phyloP scores from a whole-genome alignment of 2,113 vertebrate genomes.

The Procapra przewalskii region DNA sequence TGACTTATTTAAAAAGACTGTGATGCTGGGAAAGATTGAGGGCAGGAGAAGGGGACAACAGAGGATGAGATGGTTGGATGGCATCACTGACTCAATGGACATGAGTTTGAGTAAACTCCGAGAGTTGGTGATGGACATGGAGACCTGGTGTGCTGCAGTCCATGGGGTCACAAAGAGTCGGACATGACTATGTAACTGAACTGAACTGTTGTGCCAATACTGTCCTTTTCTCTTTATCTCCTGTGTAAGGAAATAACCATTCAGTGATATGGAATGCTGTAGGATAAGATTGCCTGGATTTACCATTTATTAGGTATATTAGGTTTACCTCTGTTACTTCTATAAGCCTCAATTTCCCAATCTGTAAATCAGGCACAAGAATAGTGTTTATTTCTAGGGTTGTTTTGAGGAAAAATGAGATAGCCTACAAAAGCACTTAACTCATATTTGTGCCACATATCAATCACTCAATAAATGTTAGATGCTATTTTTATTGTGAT shows the following conservation, averaged over 20 bases:
- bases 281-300: background rate
- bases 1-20: no score
- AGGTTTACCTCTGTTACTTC: background rate
- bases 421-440: background rate
- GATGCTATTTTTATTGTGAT: background rate
- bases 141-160: background rate
- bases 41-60: no score
- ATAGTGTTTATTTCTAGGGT: background rate
- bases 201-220: background rate
- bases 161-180: background rate
- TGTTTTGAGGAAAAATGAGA: constrained; percentile 1
- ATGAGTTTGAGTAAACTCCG: background rate
- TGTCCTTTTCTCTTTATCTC: background rate
- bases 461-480: background rate
- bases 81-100: background rate
- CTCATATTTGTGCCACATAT: background rate
- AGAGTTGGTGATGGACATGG: background rate
- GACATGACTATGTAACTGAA: background rate
- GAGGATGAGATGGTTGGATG: background rate
- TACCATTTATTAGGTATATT: background rate
- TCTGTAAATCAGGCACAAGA: background rate
- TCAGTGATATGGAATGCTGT: background rate
- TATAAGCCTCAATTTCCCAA: background rate
- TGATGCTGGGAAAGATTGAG: no score
- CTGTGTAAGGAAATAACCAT: background rate